phyloP scores from a whole-genome alignment of 2,888 invertebrate genomes.

The Frankliniella intonsa region DNA sequence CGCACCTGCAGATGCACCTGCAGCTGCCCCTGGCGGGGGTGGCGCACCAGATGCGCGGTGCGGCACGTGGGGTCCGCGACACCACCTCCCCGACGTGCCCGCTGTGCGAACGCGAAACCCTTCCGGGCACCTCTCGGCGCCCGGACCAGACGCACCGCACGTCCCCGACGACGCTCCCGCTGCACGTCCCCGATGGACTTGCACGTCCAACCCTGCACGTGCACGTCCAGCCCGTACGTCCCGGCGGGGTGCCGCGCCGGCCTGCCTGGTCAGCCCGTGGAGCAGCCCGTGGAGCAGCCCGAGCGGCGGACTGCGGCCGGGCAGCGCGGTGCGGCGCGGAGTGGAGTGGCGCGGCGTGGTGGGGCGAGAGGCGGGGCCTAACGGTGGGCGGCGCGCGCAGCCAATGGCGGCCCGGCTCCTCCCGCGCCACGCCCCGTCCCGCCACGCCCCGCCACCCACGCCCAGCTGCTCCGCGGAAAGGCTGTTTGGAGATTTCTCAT shows the following conservation, averaged over 20 bases:
- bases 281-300: slow-evolving; percentile 35
- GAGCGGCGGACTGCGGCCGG: slow-evolving; percentile 40
- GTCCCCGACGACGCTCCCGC: slow-evolving; percentile 26
- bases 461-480: too few species aligned
- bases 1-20: slow-evolving; percentile 39
- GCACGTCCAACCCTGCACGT: slow-evolving; percentile 32
- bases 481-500: too few species aligned
- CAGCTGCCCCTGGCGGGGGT: slow-evolving; percentile 71
- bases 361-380: slow-evolving; percentile 32
- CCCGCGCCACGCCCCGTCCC: slow-evolving; percentile 27
- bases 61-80: too few species aligned
- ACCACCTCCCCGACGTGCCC: slow-evolving; percentile 44
- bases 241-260: background rate
- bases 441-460: slow-evolving; percentile 5
- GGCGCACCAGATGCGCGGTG: slow-evolving; percentile 61
- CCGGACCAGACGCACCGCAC: too few species aligned
- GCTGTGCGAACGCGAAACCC: slow-evolving; percentile 35
- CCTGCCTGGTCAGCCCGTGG: too few species aligned
- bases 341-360: slow-evolving; percentile 43
- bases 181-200: slow-evolving; percentile 47
- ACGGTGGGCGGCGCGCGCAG: slow-evolving; percentile 13
- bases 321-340: slow-evolving; percentile 36
- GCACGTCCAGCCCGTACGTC: slow-evolving; percentile 12
- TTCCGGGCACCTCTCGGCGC: too few species aligned
- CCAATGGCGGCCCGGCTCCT: slow-evolving; percentile 21